A percentile compares a stretch with the other conserved stretches of the same genome.
These are phyloP conservation scores for Nebria brevicollis DNA, from an alignment of 2,888 invertebrate genomes.

Conservation along the genomic window DNA sequence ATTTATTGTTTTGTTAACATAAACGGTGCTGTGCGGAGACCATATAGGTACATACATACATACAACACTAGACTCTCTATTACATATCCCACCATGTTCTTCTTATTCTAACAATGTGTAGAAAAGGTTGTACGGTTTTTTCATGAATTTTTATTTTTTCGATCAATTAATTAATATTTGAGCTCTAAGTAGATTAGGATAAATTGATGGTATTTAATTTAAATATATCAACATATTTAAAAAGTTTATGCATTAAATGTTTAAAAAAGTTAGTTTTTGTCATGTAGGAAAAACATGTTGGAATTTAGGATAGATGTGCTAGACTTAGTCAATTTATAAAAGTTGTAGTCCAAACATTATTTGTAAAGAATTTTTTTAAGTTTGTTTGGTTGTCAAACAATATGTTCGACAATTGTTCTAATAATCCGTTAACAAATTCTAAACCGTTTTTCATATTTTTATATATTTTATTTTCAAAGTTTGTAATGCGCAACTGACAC, in stretches of 20 bases:
- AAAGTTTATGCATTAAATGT: too few relatives aligned
- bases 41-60: not conserved
- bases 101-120: not conserved
- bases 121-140: too few relatives aligned
- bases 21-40: not conserved
- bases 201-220: too few relatives aligned
- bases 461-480: not conserved
- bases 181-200: too few relatives aligned
- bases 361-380: not conserved
- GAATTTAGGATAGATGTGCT: not conserved
- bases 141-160: too few relatives aligned
- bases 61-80: not conserved
- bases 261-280: too few relatives aligned
- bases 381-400: not conserved
- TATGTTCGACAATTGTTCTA: not conserved
- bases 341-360: not conserved
- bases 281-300: not conserved
- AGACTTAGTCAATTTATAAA: not conserved
- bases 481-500: not conserved
- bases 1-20: constrained; percentile 40
- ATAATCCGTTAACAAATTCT: constrained; percentile 31
- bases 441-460: constrained; percentile 17
- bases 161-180: too few relatives aligned
- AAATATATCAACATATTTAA: too few relatives aligned
- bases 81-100: not conserved